Percentiles rank a stretch among this genome's conserved stretches.
Conservation (phyloP, 2,797 vertebrate genomes). For the Typhlichthys eigenmanni region DNA sequence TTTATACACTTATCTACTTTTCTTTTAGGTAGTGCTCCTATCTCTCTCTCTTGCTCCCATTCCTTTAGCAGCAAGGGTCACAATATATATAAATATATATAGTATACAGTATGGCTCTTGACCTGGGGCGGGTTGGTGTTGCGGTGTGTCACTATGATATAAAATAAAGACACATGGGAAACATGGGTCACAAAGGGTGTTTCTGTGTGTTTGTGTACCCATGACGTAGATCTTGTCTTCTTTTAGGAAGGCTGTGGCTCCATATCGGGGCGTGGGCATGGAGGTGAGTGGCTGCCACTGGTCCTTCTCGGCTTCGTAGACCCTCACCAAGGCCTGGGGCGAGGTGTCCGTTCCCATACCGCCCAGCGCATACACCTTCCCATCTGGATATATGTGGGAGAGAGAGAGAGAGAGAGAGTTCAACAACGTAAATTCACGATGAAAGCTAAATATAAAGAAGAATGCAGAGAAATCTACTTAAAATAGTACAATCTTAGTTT, state of each 20-base stretch:
- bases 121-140: too few species aligned
- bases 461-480: too few species aligned
- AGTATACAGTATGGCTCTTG: too few species aligned
- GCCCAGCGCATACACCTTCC: constrained; percentile 88
- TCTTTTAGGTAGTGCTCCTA: too few species aligned
- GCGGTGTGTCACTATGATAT: too few species aligned
- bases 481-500: too few species aligned
- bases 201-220: constrained; percentile 75
- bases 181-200: neutral
- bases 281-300: constrained; percentile 88
- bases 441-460: neutral
- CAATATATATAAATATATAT: too few species aligned
- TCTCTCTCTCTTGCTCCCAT: too few species aligned
- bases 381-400: constrained; percentile 76
- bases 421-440: neutral
- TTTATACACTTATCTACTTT: too few species aligned
- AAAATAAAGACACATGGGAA: neutral
- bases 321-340: constrained; percentile 89
- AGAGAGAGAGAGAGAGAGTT: constrained; percentile 22
- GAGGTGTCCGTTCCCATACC: constrained; percentile 93
- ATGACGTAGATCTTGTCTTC: constrained; percentile 92
- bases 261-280: constrained; percentile 96
- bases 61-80: too few species aligned
- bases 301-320: constrained; percentile 89
- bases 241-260: constrained; percentile 86